These are phyloP conservation scores for Martes martes DNA, from an alignment of 2,113 vertebrate genomes.

Conservation along the genomic window DNA sequence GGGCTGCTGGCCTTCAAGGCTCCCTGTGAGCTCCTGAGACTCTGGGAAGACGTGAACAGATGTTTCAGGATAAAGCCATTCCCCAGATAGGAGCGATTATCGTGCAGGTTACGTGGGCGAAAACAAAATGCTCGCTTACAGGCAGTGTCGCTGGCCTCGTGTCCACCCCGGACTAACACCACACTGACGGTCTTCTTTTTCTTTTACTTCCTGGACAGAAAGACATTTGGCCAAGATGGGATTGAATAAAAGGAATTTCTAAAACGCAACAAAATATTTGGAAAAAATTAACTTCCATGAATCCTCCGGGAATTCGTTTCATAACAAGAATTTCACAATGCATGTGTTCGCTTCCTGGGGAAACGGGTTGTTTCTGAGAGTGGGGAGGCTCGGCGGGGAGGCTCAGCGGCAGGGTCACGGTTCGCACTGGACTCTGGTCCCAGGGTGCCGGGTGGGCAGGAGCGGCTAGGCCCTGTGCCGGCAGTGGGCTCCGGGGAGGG, in stretches of 20 bases:
- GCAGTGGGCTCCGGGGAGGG: fast-evolving
- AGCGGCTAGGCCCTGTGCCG: fast-evolving
- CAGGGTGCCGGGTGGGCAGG: fast-evolving
- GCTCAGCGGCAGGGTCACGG: fast-evolving
- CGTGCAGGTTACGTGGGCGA: neutral
- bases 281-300: neutral
- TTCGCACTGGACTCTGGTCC: neutral
- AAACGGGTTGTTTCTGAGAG: neutral
- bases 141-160: fast-evolving
- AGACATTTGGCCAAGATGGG: neutral
- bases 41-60: neutral
- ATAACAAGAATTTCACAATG: neutral
- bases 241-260: constrained; percentile 9
- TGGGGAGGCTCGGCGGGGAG: fast-evolving
- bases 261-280: neutral
- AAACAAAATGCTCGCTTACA: neutral
- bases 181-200: neutral
- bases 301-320: neutral
- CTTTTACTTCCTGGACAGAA: constrained; percentile 45
- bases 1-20: neutral
- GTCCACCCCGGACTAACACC: neutral
- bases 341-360: neutral
- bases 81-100: neutral
- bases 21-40: neutral
- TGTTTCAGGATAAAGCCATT: neutral